Base-by-base conservation (phyloP, 2,797 vertebrate species). In the Thripadectes ignobilis region DNA sequence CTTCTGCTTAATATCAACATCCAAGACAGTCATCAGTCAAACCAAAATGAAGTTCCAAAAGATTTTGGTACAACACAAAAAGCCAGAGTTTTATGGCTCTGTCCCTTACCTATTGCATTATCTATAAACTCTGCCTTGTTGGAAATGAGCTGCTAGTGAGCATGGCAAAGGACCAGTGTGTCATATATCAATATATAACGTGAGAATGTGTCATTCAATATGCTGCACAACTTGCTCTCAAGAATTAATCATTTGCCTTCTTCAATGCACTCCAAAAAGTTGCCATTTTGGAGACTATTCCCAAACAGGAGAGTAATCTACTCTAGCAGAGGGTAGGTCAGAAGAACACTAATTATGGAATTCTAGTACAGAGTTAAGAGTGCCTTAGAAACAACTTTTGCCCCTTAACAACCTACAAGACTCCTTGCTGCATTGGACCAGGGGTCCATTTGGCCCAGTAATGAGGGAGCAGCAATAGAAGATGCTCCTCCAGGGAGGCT, bases 121-220 rank as follows among this genome's bases (percentile, higher is more conserved):
- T 84, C 95, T 96, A 94, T 90, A 95, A 95, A 88, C 85, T 46
- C 54, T 80, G 43, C 71, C 80, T 38, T 87, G 71, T 7, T 81
- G 91, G 83, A 90, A 97, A 96, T 93, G 85, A 94, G 86, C 77
- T 86, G 10, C 51, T 68, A 79, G 88, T 86, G 88, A 93, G 66
- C 79, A 83, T 91, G 82, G 94, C 94, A 92, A 32, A 85, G 74
- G 80, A 93, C 71, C 89, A 79, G 55, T 16, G 54, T 45, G 77
- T 62, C 90, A 96, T 96, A 95, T 90, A 97, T 96, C 96, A 96
- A 66, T 59, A 55, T 30, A 78, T 95, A 95, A 95, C 95, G 80
- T 45, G 49, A 59, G 94, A 95, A 81, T 63, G 46, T 94, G 92
- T 88, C 95, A 94, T 94, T 96, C 93, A 76, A 27, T 92, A 81